Conservation (phyloP, 2,797 vertebrate genomes). For the Hippocampus kuda region DNA sequence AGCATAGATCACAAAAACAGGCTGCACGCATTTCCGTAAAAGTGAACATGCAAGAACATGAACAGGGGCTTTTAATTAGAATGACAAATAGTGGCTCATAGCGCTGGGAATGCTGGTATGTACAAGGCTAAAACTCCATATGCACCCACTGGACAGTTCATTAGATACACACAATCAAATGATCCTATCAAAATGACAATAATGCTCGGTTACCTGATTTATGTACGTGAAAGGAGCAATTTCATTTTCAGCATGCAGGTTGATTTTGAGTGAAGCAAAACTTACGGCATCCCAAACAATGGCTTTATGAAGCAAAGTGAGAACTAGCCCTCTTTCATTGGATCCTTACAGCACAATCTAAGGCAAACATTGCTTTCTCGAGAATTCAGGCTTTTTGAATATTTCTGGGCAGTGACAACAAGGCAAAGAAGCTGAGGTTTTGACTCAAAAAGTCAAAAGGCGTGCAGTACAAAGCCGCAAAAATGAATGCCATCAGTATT, state of each 20-base stretch:
- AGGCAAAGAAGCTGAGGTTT: background rate
- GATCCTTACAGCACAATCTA: slow-evolving; percentile 67
- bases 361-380: slow-evolving; percentile 60
- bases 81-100: background rate
- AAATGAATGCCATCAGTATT: background rate
- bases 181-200: background rate
- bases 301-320: slow-evolving; percentile 37
- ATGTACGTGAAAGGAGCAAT: background rate
- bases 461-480: too few relatives aligned
- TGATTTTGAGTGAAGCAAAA: slow-evolving; percentile 15
- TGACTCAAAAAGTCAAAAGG: background rate
- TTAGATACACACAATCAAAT: background rate
- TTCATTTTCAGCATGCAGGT: background rate
- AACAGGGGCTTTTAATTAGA: background rate
- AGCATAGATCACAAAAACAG: background rate
- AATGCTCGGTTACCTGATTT: background rate
- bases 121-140: background rate
- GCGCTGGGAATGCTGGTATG: background rate
- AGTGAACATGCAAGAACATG: slow-evolving; percentile 3
- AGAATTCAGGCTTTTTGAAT: slow-evolving; percentile 35
- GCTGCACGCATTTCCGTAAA: background rate
- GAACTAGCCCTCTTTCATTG: slow-evolving; percentile 62
- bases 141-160: background rate
- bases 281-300: slow-evolving; percentile 31
- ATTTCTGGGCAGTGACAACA: slow-evolving; percentile 30